phyloP scores from a whole-genome alignment of 2,888 invertebrate species.

The Lamellibrachia columna region DNA sequence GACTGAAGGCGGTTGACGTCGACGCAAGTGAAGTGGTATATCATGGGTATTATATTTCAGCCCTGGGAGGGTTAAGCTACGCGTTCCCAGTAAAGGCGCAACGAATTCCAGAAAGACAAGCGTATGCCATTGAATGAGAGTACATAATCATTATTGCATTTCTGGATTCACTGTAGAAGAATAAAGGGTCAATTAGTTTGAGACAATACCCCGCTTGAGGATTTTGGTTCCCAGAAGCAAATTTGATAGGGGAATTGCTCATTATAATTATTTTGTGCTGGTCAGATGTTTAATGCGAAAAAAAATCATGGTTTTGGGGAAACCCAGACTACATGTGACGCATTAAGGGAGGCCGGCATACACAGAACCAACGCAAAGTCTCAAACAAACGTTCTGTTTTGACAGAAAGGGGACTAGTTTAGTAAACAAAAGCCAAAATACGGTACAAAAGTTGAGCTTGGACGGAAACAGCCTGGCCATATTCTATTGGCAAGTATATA shows the following conservation, averaged over 20 bases:
- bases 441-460: no score
- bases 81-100: not conserved
- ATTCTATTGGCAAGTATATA: no score
- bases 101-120: not conserved
- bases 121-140: not conserved
- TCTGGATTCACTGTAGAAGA: not conserved
- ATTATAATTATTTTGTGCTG: not conserved
- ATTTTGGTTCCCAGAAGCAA: not conserved
- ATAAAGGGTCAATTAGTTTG: not conserved
- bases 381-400: no score
- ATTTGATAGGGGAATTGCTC: not conserved
- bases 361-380: no score
- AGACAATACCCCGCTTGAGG: not conserved
- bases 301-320: not conserved
- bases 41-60: not conserved
- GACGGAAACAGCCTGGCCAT: no score
- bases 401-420: no score
- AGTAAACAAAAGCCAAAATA: no score
- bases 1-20: not conserved
- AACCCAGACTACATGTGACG: no score
- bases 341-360: no score
- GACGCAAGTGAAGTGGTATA: not conserved
- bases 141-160: not conserved
- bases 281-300: not conserved
- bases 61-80: not conserved